Base-by-base conservation (phyloP, 2,888 invertebrate genomes). In the Netelia fuscicornis region DNA sequence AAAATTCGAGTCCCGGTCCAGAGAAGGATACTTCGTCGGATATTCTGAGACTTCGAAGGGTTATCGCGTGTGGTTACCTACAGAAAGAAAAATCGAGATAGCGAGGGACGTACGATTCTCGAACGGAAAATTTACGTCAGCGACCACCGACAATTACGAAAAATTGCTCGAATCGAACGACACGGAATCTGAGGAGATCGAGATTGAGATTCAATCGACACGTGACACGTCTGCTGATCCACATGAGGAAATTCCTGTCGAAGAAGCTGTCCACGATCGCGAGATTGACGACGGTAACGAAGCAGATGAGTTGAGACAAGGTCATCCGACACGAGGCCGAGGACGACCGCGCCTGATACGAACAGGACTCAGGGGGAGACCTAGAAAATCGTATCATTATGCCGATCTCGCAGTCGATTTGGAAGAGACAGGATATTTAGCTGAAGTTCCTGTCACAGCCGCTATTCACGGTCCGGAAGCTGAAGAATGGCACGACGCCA, bases 401-500 rank as follows among this genome's bases (percentile, higher is more conserved):
- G 52, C 52, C 52, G 13, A 52, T 13, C 2, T 52, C 52, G 42
- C 71, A 6, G 42, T n/a, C 11, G 72, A 78, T 74, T 0, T 25
- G 42, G 60, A 68, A 25, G 75, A 84, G 0, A 23, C n/a, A 10
- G 64, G 25, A 1, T 48, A 17, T 44, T 23, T 83, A 2, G 67
- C 75, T 9, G 79, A 83, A 54, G 42, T 75, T 11, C 42, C 78
- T 2, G 17, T 75, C 11, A 20, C 60, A 13, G 52, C 70, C 64
- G 81, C 76, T 23, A 20, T 81, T 13, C 13, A 17, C 6, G 52
- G 75, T 1, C 62, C 62, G 10, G 48, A 79, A 17, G 70, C 65
- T 2, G 72, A 67, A 9, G 83, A 81, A 23, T 77, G 84, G 68
- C 42, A 13, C 13, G 44, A 60, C 17, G 86, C 86, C 2, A 83